Conservation (phyloP, 1,140 invertebrate species). For the Maniola jurtina region DNA sequence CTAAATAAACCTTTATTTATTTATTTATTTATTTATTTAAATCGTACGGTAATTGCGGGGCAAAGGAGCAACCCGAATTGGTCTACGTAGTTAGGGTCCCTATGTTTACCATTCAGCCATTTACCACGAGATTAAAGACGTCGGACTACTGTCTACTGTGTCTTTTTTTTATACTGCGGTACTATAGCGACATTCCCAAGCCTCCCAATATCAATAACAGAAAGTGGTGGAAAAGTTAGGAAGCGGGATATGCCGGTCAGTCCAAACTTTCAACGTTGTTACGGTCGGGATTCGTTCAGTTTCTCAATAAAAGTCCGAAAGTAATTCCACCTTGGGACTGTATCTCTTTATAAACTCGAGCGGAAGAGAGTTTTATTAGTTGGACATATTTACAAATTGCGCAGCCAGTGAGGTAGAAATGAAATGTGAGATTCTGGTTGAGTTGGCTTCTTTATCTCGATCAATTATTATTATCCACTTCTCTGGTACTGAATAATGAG, state of each 20-base stretch:
- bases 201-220: conserved; percentile 61
- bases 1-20: no score
- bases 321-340: conserved; percentile 65
- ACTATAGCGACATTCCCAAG: conserved; percentile 46
- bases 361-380: conserved; percentile 50
- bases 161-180: conserved; percentile 31
- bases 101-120: no score
- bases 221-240: conserved; percentile 52
- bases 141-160: no score
- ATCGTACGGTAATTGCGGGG: no score
- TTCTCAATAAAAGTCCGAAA: conserved; percentile 71
- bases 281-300: conserved; percentile 49
- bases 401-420: conserved; percentile 31
- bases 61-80: no score
- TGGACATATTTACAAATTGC: conserved; percentile 46
- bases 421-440: conserved; percentile 15
- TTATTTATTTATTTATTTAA: no score
- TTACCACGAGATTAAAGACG: no score
- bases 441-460: conserved; percentile 13
- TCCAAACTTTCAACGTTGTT: conserved; percentile 55
- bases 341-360: conserved; percentile 61
- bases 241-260: conserved; percentile 51
- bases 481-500: no score
- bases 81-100: no score
- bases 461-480: conserved; percentile 32